Conservation (phyloP, 2,797 vertebrate genomes). For the Meda fulgida region DNA sequence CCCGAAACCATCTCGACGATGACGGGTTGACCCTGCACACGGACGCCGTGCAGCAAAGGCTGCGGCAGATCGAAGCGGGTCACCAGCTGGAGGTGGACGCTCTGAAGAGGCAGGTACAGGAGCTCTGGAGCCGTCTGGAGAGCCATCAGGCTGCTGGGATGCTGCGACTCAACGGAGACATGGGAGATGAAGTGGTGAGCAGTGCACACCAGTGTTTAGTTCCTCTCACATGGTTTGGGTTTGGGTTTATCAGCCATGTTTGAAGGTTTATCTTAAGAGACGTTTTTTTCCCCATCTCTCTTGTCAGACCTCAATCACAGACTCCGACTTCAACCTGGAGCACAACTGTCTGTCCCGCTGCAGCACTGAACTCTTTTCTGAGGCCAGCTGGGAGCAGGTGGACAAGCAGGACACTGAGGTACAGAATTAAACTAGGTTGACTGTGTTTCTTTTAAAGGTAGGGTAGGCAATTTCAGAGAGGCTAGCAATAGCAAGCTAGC, state of each 20-base stretch:
- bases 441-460: background rate
- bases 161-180: slow-evolving; percentile 88
- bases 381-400: slow-evolving; percentile 99
- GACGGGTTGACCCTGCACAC: slow-evolving; percentile 92
- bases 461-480: background rate
- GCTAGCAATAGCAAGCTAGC: background rate
- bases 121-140: slow-evolving; percentile 91
- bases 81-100: slow-evolving; percentile 96
- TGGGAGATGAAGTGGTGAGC: slow-evolving; percentile 93
- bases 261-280: background rate
- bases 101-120: slow-evolving; percentile 95
- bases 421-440: slow-evolving; percentile 7
- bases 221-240: background rate
- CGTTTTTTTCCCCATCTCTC: background rate
- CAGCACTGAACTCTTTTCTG: slow-evolving; percentile 98
- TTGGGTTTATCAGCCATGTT: background rate
- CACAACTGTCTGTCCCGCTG: slow-evolving; percentile 96
- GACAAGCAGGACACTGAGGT: slow-evolving; percentile 98
- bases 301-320: slow-evolving; percentile 89
- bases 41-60: slow-evolving; percentile 90
- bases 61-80: slow-evolving; percentile 94
- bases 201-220: background rate
- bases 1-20: slow-evolving; percentile 90
- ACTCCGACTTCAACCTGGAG: slow-evolving; percentile 95
- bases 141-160: slow-evolving; percentile 84